A percentile compares a stretch with the other conserved stretches of the same genome.
These are phyloP conservation scores for Psammodynastes pulverulentus DNA, from an alignment of 2,113 vertebrate genomes.

Conservation along the genomic window DNA sequence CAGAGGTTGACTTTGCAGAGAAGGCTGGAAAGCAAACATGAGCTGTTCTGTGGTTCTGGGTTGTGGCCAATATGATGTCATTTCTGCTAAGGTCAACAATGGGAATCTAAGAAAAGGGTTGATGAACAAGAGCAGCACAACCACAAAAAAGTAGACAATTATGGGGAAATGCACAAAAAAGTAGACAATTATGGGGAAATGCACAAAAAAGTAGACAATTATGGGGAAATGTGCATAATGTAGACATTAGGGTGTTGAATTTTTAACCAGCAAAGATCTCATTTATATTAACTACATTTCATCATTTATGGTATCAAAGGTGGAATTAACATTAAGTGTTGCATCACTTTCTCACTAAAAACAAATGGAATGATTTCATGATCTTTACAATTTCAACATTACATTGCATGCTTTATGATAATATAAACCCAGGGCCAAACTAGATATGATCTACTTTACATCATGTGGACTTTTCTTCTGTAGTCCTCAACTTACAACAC, in stretches of 20 bases:
- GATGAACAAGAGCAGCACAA: slow-evolving; percentile 44
- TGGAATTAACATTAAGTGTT: background rate
- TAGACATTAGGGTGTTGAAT: slow-evolving; percentile 1
- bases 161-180: background rate
- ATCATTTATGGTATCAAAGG: background rate
- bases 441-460: background rate
- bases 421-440: background rate
- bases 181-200: background rate
- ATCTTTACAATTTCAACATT: background rate
- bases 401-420: background rate
- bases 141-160: background rate
- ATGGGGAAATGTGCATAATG: background rate
- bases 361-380: background rate
- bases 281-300: background rate
- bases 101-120: slow-evolving; percentile 60
- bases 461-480: background rate
- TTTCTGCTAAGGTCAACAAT: slow-evolving; percentile 36
- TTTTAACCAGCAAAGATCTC: background rate
- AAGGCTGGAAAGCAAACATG: slow-evolving; percentile 19
- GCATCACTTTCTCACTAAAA: background rate
- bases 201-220: slow-evolving; percentile 10
- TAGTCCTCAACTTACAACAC: background rate
- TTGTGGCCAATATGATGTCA: slow-evolving; percentile 54
- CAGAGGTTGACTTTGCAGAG: background rate
- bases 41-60: slow-evolving; percentile 36